Percentiles rank a stretch among this genome's conserved stretches.
Conservation (phyloP, 2,113 vertebrate species). For the Gallinago jamesoni region DNA sequence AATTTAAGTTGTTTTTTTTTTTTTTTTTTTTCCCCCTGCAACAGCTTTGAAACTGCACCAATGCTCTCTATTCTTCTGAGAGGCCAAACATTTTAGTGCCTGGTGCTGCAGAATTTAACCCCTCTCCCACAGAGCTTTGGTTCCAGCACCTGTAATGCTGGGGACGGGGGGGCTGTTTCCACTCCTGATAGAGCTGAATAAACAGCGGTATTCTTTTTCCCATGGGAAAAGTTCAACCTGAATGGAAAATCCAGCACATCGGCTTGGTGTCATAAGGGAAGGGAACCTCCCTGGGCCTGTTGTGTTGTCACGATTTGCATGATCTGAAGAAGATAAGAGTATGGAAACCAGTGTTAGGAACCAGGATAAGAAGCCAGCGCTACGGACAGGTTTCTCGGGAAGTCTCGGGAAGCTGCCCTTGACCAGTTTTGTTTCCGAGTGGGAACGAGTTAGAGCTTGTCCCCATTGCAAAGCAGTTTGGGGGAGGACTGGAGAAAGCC, state of each 20-base stretch:
- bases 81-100: background rate
- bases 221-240: background rate
- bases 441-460: background rate
- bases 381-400: background rate
- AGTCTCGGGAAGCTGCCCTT: background rate
- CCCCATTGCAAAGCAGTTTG: fast-evolving
- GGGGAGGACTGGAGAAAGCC: background rate
- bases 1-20: background rate
- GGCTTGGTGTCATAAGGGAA: background rate
- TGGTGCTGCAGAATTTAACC: background rate
- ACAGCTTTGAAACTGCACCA: background rate
- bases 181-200: background rate
- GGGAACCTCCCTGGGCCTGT: background rate
- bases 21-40: background rate
- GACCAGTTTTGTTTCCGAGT: background rate
- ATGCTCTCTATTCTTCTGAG: background rate
- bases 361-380: background rate
- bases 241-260: background rate
- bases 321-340: background rate
- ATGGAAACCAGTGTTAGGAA: background rate
- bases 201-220: background rate
- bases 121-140: background rate
- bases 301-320: background rate
- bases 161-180: background rate
- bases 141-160: background rate